A percentile compares a stretch with the other conserved stretches of the same genome.
Evolutionary conservation across 2,797 vertebrate species (phyloP).

Genomic region (Rousettus madagascariensis): DNA sequence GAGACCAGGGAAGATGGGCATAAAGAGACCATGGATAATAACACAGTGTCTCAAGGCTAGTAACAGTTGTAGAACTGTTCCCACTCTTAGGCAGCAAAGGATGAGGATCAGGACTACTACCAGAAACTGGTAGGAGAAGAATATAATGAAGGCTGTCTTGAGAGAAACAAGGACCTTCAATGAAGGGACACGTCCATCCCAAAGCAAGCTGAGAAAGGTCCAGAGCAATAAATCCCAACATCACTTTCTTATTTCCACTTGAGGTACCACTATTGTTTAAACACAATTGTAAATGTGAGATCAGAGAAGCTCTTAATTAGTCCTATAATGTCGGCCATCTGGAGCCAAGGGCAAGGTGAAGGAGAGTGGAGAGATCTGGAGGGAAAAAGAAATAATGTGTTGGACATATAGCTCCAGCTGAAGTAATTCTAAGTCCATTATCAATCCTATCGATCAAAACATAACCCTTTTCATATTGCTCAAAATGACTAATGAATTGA

Average conservation of each 20-base stretch:
- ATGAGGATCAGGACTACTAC: background rate
- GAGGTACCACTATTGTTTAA: background rate
- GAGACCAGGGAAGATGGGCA: background rate
- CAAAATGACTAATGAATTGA: background rate
- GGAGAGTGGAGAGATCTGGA: background rate
- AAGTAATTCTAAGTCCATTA: background rate
- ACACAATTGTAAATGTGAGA: background rate
- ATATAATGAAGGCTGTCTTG: background rate
- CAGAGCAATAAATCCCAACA: background rate
- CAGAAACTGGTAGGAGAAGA: background rate
- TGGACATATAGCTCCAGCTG: background rate
- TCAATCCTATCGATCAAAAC: background rate
- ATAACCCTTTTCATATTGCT: background rate
- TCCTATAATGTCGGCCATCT: background rate
- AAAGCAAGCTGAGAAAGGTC: background rate
- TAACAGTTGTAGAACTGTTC: background rate
- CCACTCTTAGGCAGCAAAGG: background rate
- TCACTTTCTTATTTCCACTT: background rate
- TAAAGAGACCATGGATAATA: background rate
- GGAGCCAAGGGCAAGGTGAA: background rate
- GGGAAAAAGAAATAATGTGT: background rate
- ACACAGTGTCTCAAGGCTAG: background rate
- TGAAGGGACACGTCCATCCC: background rate
- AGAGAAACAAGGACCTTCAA: background rate
- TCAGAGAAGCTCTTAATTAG: background rate